phyloP scores from a whole-genome alignment of 2,888 invertebrate genomes.

The Leucozona laternaria region DNA sequence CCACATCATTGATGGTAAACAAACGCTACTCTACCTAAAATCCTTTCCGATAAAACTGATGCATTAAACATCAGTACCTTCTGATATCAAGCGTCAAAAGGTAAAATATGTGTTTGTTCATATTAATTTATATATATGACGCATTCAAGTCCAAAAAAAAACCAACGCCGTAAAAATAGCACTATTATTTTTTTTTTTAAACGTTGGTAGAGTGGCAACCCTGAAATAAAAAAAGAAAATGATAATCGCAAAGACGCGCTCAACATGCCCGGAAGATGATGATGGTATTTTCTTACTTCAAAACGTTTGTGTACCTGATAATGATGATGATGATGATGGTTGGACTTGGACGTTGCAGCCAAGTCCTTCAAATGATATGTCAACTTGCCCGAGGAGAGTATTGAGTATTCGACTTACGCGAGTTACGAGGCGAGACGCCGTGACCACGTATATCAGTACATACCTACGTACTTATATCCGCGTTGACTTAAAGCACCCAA shows the following conservation, averaged over 20 bases:
- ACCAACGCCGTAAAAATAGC: neutral
- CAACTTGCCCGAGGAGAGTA: slow-evolving; percentile 31
- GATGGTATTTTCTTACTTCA: slow-evolving; percentile 3
- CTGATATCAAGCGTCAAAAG: too few relatives aligned
- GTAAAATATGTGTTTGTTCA: too few relatives aligned
- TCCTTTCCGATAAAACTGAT: too few relatives aligned
- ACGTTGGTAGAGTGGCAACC: neutral
- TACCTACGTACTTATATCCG: slow-evolving; percentile 31
- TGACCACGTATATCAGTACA: too few relatives aligned
- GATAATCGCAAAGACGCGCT: neutral
- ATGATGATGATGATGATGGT: slow-evolving; percentile 37
- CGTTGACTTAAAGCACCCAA: slow-evolving; percentile 47
- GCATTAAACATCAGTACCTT: too few relatives aligned
- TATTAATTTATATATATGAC: too few relatives aligned
- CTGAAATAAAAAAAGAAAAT: neutral
- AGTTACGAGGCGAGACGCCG: slow-evolving; percentile 18
- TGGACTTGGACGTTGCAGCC: neutral
- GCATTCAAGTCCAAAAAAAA: neutral
- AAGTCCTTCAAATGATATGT: slow-evolving; percentile 29
- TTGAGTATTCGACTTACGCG: neutral
- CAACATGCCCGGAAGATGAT: slow-evolving; percentile 24
- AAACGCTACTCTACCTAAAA: too few relatives aligned
- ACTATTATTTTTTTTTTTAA: too few relatives aligned
- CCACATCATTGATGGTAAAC: too few relatives aligned
- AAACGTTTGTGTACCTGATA: slow-evolving; percentile 31